phyloP scores from a whole-genome alignment of 2,888 invertebrate species.

The Cabera pusaria region DNA sequence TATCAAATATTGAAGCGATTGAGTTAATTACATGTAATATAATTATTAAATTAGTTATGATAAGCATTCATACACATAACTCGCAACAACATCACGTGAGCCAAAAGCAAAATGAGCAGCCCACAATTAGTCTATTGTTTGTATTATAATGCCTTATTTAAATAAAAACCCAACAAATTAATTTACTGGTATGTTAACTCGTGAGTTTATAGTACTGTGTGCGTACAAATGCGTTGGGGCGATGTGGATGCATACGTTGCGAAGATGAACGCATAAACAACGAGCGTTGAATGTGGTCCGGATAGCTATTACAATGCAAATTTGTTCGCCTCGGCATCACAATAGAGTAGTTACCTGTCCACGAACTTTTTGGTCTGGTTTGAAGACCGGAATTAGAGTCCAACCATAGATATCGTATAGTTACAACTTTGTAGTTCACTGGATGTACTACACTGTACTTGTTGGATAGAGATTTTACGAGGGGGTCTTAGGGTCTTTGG shows the following conservation, averaged over 20 bases:
- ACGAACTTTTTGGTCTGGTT: slow-evolving; percentile 68
- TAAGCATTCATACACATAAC: no score
- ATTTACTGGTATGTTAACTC: slow-evolving; percentile 37
- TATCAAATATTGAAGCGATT: no score
- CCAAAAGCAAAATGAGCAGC: slow-evolving; percentile 1
- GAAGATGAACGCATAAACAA: slow-evolving; percentile 56
- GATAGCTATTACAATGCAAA: slow-evolving; percentile 79
- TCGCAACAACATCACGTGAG: neutral
- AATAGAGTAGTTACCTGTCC: slow-evolving; percentile 67
- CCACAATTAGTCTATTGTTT: slow-evolving; percentile 1
- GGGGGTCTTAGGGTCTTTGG: no score
- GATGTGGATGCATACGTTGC: slow-evolving; percentile 49
- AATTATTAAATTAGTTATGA: no score
- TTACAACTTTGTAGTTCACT: no score
- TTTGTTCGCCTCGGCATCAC: slow-evolving; percentile 54
- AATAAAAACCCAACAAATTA: slow-evolving; percentile 31
- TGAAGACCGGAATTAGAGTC: slow-evolving; percentile 60
- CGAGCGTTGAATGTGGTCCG: slow-evolving; percentile 46
- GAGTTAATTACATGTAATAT: no score
- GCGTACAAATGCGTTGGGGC: slow-evolving; percentile 41
- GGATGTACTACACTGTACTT: no score
- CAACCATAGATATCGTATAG: no score
- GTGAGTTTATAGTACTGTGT: slow-evolving; percentile 39
- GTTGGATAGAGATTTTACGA: no score
- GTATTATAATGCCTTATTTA: slow-evolving; percentile 15